Conservation (phyloP, 2,888 invertebrate genomes). For the Eupithecia dodoneata region DNA sequence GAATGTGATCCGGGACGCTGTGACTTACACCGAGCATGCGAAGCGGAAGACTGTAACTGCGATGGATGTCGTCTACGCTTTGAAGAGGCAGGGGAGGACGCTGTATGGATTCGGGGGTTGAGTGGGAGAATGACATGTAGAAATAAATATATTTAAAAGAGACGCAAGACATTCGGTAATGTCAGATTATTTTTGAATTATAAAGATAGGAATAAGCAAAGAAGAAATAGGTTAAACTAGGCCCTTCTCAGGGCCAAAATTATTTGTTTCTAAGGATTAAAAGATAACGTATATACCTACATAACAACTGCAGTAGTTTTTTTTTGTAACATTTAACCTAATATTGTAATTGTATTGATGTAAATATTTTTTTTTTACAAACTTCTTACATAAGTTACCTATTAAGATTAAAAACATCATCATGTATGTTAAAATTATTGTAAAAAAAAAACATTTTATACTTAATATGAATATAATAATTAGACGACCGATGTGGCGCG, state of each 20-base stretch:
- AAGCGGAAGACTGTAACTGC: slow-evolving; percentile 95
- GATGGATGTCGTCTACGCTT: slow-evolving; percentile 94
- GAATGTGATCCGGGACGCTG: slow-evolving; percentile 92
- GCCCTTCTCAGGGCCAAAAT: slow-evolving; percentile 54
- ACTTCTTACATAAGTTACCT: no score
- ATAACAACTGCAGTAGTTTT: no score
- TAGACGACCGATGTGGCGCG: no score
- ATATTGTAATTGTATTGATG: no score
- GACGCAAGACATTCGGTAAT: neutral
- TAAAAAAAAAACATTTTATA: no score
- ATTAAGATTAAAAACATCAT: no score
- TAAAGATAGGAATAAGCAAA: neutral
- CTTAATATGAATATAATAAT: no score
- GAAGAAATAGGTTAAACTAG: slow-evolving; percentile 32
- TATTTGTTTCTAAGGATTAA: slow-evolving; percentile 24
- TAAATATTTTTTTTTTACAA: no score
- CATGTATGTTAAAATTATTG: no score
- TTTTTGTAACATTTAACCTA: no score
- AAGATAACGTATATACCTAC: neutral
- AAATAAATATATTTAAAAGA: neutral
- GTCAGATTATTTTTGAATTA: neutral
- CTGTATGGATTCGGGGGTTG: slow-evolving; percentile 85
- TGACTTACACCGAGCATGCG: slow-evolving; percentile 94
- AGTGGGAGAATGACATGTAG: neutral
- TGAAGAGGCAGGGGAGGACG: slow-evolving; percentile 92